Percentiles rank a stretch among this genome's conserved stretches.
phyloP scores from a whole-genome alignment of 2,113 vertebrate species.

The Pelecanoides urinatrix region DNA sequence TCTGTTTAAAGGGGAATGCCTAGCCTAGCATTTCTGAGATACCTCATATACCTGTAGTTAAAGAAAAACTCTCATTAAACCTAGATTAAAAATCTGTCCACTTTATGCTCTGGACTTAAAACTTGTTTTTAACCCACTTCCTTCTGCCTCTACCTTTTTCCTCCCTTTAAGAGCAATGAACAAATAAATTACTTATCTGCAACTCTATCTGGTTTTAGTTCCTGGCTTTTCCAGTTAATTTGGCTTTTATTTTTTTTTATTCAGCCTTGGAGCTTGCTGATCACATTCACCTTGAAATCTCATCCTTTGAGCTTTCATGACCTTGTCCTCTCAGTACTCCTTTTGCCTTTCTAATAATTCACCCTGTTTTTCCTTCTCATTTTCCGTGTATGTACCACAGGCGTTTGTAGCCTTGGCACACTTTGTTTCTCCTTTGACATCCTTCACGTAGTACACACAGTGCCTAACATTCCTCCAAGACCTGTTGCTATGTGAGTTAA shows the following conservation, averaged over 20 bases:
- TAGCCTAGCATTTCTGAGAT: not conserved
- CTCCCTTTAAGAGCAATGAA: not conserved
- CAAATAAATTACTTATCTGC: not conserved
- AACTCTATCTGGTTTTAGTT: not conserved
- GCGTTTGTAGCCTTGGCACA: not conserved
- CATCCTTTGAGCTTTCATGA: not conserved
- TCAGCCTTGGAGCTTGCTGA: not conserved
- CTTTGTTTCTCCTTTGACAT: not conserved
- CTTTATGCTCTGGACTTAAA: not conserved
- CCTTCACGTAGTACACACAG: not conserved
- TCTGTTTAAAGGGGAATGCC: not conserved
- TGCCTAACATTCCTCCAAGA: not conserved
- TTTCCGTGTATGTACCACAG: not conserved
- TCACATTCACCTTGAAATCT: constrained; percentile 13
- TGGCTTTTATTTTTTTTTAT: not conserved
- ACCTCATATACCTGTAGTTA: not conserved
- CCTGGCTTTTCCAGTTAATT: not conserved
- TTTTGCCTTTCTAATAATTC: not conserved
- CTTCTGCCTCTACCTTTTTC: not conserved
- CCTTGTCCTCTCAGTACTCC: not conserved
- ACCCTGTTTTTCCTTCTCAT: not conserved
- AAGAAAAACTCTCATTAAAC: not conserved
- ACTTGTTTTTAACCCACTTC: not conserved
- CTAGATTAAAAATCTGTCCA: not conserved
- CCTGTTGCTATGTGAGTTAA: not conserved